Evolutionary conservation across 2,113 vertebrate genomes (phyloP), one percentile per base, ranked within the genome.

Genomic region (Lasiurus cinereus): DNA sequence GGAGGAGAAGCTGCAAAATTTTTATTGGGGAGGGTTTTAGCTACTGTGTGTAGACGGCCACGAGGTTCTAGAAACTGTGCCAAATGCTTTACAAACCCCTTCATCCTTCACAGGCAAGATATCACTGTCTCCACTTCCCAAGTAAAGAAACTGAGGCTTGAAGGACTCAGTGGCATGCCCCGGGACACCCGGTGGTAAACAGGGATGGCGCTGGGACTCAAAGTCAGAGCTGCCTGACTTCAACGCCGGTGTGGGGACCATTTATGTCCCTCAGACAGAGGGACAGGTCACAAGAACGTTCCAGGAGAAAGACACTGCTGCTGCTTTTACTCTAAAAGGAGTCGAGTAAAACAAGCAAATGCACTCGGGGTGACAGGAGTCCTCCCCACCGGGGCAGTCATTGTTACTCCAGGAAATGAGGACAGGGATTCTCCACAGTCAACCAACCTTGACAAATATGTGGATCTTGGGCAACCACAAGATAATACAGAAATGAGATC

Each of bases 331-430:
- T 8, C n/a, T 62, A 4, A 21, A 91, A 3, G 31, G 56, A 43
- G 50, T 2, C 1, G 5, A 15, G 89, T 39, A 39, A 39, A 39
- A 39, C 39, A 39, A 39, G 22, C 22, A 10, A 6, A 5, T 2
- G 2, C 3, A 24, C 80, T 3, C 0, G 0, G 46, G 10, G 4
- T 0, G 16, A 43, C 48, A 6, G 78, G 46, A 43, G 46, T 5
- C 19, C 48, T 36, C 76, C 6, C 1, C 70, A 5, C 0, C 2
- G 2, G 0, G 85, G 24, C 8, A 6, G 39, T 13, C 15, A 33
- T 31, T 8, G 22, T 1, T 11, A 21, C n/a, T 10, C 69, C 21
- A 2, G 10, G 3, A 24, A 56, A 8, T 27, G 62, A 74, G 12
- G 3, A n/a, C 24, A 74, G n/a, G 36, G 8, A 3, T 29, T 36